Percentiles rank a stretch among this genome's conserved stretches.
Conservation (phyloP, 2,797 vertebrate genomes). For the Aulostomus chinensis region DNA sequence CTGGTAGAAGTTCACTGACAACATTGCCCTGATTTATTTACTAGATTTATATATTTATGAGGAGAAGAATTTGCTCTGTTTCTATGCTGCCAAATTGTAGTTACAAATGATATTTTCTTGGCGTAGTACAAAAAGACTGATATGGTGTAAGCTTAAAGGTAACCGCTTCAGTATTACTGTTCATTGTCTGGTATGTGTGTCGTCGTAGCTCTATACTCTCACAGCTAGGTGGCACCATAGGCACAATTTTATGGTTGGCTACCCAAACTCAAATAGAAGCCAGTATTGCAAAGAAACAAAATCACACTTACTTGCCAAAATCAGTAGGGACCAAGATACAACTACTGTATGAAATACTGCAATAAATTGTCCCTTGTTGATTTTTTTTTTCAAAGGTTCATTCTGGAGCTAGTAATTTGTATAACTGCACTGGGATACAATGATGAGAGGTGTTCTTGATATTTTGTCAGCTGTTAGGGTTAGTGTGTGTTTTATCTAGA, state of each 20-base stretch:
- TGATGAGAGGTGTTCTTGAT: no score
- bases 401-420: no score
- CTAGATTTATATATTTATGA: constrained; percentile 15
- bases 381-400: no score
- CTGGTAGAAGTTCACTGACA: constrained; percentile 44
- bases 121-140: constrained; percentile 10
- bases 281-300: neutral
- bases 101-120: constrained; percentile 26
- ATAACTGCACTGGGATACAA: no score
- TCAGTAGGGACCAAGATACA: no score
- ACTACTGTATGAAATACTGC: no score
- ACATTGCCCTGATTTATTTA: constrained; percentile 10
- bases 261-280: constrained; percentile 4
- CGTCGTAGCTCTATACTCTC: constrained; percentile 20
- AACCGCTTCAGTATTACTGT: constrained; percentile 18
- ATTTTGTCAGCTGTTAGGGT: no score
- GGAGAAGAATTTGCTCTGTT: constrained; percentile 25
- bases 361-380: no score
- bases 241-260: constrained; percentile 1
- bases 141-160: constrained; percentile 2
- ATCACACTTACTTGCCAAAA: no score
- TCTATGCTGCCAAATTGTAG: constrained; percentile 44
- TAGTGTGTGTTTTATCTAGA: neutral
- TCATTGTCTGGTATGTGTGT: constrained; percentile 14
- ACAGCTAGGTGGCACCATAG: constrained; percentile 47